Evolutionary conservation across 2,113 vertebrate genomes (phyloP), one percentile per base, ranked within the genome.

Genomic region (Syngnathus typhle): DNA sequence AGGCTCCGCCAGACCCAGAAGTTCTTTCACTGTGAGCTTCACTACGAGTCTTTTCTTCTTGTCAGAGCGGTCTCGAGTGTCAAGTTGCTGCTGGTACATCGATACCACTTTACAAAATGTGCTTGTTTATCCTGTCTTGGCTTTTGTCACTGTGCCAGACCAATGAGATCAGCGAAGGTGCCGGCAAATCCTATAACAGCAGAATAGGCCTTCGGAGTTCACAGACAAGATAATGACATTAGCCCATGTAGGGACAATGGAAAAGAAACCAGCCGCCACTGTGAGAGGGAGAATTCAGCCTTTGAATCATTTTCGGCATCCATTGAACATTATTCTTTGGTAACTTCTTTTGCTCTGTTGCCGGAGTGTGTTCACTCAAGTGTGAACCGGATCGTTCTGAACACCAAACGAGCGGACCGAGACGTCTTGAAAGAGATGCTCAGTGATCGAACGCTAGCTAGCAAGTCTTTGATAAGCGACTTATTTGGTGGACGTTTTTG

Each of bases 141-240:
- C 76, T 83, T 78, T 73, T 86, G 85, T 84, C 88, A 75, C 73
- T 21, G 73, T 79, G 83, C 86, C 87, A 89, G 85, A 70, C 85
- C 86, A 79, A 79, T 89, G 79, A 89, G 85, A 89, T 90, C 88
- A 80, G 86, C 85, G 79, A 72, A 80, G 87, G 83, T 82, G 85
- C 83, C 83, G 85, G 85, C 72, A 86, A 90, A 90, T 91, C 90
- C 89, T 86, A 87, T 91, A 89, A 89, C 78, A 85, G 77, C 81
- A 89, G 86, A 90, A 89, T 87, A 89, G 78, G 75, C 82, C 84
- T 76, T 88, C 85, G 82, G 82, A 88, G 88, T 88, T 84, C 78
- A 79, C 83, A 83, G 85, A 88, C 85, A 88, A 84, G 83, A 83
- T 88, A 91, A 89, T 88, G 87, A 82, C 88, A 89, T 92, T 88